Evolutionary conservation across 2,113 vertebrate genomes (phyloP), one percentile per base, ranked within the genome.

Genomic region (Brachirus orientalis): DNA sequence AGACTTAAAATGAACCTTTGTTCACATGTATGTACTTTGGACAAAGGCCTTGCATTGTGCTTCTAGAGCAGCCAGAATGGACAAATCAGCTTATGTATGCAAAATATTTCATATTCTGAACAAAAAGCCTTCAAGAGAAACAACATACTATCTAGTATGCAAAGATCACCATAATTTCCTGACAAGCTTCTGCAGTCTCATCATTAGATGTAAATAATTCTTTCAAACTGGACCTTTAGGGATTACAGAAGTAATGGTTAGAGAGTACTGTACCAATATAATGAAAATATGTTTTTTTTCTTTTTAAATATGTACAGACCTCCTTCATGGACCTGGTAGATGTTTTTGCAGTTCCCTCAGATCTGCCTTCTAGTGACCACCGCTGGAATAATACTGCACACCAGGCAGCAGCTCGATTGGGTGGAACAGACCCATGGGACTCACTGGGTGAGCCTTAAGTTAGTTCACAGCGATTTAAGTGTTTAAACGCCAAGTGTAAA

Each of bases 271-370:
- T 59, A 28, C 6, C 11, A 14, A n/a, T 17, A 16, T 43, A 38
- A 50, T 60, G 16, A 47, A 18, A 18, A 55, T 14, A 71, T 37
- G 44, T 45, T 41, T 3, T 18, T 28, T 38, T 20, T 1, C 8
- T 53, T 38, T 57, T 69, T 88, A 75, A 51, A 54, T 84, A 76
- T 84, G 79, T 44, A 53, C 92, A 98, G 96, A 95, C 96, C 10
- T 94, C 96, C 76, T 93, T 97, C 87, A 87, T 96, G 93, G 97
- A 99, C 84, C 92, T 98, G 79, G 95, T 94, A 41, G 97, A 99
- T 84, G 91, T 99, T 89, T 98, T 98, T 0, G 90, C 93, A 45
- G 89, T 95, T 0, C 87, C 77, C 0, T 54, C 90, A 35, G 93
- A 90, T 47, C 73, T 37, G 6, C 89, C 94, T 18, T 78, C 63